phyloP scores from a whole-genome alignment of 2,113 vertebrate species.

The Haemorhous mexicanus region DNA sequence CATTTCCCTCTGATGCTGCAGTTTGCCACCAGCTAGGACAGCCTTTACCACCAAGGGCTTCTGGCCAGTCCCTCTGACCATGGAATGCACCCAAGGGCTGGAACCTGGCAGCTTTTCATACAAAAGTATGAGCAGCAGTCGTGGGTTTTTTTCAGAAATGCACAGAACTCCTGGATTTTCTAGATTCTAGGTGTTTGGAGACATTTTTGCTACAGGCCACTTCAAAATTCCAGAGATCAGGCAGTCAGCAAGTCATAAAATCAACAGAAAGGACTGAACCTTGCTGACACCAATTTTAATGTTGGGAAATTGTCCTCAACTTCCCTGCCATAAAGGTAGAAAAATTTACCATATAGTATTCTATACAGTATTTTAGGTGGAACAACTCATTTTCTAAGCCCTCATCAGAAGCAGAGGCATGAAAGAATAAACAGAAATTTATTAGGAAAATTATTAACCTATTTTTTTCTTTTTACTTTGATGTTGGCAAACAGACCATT shows the following conservation, averaged over 20 bases:
- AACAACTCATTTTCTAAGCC: background rate
- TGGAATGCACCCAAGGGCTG: background rate
- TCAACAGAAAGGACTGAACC: background rate
- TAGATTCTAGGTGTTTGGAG: background rate
- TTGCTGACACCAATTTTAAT: background rate
- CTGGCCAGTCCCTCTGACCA: background rate
- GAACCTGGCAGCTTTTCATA: background rate
- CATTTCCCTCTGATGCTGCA: background rate
- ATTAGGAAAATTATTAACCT: constrained; percentile 17
- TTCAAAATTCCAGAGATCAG: background rate
- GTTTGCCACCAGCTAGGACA: background rate
- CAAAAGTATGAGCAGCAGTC: background rate
- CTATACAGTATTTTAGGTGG: background rate
- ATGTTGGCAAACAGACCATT: constrained; percentile 43
- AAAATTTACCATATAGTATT: background rate
- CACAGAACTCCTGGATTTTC: background rate
- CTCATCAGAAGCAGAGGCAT: background rate
- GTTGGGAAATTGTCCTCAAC: background rate
- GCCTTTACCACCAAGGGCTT: background rate
- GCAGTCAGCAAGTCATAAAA: background rate
- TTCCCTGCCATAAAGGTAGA: background rate
- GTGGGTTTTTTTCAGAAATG: background rate
- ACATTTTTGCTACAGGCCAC: background rate
- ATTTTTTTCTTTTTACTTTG: constrained; percentile 19
- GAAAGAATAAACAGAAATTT: constrained; percentile 7